A percentile compares a stretch with the other conserved stretches of the same genome.
phyloP scores from a whole-genome alignment of 1,140 invertebrate genomes.

The Drosophila busckii region DNA sequence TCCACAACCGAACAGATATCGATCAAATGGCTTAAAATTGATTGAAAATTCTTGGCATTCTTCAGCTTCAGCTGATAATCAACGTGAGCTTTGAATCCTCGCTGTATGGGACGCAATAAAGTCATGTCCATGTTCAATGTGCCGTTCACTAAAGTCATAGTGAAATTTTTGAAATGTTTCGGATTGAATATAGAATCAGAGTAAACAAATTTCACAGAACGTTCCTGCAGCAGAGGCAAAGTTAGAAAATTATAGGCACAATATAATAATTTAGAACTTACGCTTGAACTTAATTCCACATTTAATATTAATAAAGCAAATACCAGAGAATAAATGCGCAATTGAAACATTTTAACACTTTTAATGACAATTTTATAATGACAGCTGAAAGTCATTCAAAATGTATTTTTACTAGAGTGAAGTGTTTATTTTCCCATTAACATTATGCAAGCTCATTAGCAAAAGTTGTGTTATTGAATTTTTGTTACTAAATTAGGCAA shows the following conservation, averaged over 20 bases:
- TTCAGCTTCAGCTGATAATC: constrained; percentile 56
- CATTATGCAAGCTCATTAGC: no score
- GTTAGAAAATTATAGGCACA: no score
- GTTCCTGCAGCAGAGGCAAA: constrained; percentile 31
- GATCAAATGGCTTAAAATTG: constrained; percentile 37
- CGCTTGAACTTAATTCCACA: background rate
- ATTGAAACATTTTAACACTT: background rate
- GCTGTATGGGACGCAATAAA: constrained; percentile 26
- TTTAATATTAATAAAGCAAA: background rate
- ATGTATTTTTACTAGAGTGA: no score
- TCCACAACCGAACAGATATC: constrained; percentile 51
- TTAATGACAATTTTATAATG: background rate
- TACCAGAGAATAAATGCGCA: background rate
- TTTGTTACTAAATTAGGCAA: no score
- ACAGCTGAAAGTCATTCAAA: background rate
- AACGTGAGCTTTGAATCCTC: constrained; percentile 46
- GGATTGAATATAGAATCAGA: constrained; percentile 30
- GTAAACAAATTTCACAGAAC: constrained; percentile 29
- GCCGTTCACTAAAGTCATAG: constrained; percentile 21
- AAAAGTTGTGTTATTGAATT: no score
- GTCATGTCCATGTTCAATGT: constrained; percentile 49
- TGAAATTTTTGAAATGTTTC: constrained; percentile 54
- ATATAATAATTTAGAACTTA: background rate
- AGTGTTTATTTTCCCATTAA: no score
- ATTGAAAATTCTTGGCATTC: constrained; percentile 59